Base-by-base conservation (phyloP, 1,140 invertebrate genomes). In the Ruditapes philippinarum region DNA sequence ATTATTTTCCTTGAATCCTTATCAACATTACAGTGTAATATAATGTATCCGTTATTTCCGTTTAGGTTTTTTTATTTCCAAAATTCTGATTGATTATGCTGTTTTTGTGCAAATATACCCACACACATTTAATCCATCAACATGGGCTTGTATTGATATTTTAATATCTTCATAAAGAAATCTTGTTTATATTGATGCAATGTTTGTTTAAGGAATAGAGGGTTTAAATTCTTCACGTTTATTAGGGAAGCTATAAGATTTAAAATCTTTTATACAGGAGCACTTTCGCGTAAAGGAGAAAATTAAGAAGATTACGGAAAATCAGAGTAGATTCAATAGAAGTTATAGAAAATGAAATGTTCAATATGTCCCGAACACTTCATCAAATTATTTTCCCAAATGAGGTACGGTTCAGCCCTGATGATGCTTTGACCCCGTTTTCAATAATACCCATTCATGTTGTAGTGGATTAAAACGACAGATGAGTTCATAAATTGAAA, bases 401-500 rank as follows among this genome's bases (percentile, higher is more conserved):
- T 70, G 36, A 38, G 31, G 2, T 40, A 70, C n/a, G 33, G 65
- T 70, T 70, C 65, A 70, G 65, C 65, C 33, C 33, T 1, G 65
- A 70, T 70, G 65, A 70, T 70, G 36, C 19, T 38, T 36, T 36
- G 33, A 70, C 65, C 65, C 65, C n/a, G 65, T 36, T 70, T 70
- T 70, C 65, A 70, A 70, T 70, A 70, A 36, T 40, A n/a, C 65
- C 65, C 33, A 70, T 70, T 70, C 65, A 70, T 38, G 36, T 36
- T 19, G 65, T 38, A 70, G 65, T 40, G 65, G 65, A 70, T 70
- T 70, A 70, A 38, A 70, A 25, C 33, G 65, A 70, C 65, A 70
- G 65, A 28, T n/a, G 65, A 70, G 65, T 70, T 70, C 65, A 70
- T 70, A 70, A 70, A 70, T 70, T 70, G 65, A 70, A 70, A 70